These are phyloP conservation scores for Psilopogon haemacephalus DNA, from an alignment of 2,113 vertebrate species.

Conservation along the genomic window DNA sequence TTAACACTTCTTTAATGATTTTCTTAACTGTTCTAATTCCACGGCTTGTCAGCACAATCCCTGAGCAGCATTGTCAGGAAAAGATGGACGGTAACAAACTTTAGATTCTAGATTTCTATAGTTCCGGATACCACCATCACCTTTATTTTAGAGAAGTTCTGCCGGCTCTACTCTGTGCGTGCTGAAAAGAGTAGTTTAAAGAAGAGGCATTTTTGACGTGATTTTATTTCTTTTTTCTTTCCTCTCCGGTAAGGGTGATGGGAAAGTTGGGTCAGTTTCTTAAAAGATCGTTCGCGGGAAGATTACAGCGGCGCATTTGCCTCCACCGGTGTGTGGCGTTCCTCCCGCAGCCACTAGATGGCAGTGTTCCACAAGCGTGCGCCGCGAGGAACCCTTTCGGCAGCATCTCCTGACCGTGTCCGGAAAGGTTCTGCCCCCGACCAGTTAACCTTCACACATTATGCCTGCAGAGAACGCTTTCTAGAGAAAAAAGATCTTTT, in stretches of 20 bases:
- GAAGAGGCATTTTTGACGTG: background rate
- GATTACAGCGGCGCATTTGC: background rate
- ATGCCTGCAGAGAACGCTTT: background rate
- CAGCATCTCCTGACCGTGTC: background rate
- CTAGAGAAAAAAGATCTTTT: background rate
- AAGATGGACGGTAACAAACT: background rate
- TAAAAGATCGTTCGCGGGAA: background rate
- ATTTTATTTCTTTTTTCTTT: background rate
- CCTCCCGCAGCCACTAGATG: conserved; percentile 45
- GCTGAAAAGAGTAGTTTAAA: background rate
- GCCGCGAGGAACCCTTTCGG: background rate
- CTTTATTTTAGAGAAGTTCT: background rate
- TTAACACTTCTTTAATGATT: background rate
- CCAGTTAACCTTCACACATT: background rate
- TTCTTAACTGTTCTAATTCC: background rate
- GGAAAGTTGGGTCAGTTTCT: background rate
- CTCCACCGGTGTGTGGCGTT: background rate
- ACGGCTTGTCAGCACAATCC: background rate
- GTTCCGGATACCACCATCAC: background rate
- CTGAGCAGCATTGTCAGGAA: background rate
- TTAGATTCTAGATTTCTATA: rapidly evolving
- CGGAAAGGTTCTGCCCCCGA: background rate
- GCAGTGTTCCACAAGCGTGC: conserved; percentile 51
- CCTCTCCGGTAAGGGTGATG: background rate
- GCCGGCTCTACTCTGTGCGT: background rate